Percentiles rank a stretch among this genome's conserved stretches.
Conservation (phyloP, 2,888 invertebrate species). For the Anodontia alba region DNA sequence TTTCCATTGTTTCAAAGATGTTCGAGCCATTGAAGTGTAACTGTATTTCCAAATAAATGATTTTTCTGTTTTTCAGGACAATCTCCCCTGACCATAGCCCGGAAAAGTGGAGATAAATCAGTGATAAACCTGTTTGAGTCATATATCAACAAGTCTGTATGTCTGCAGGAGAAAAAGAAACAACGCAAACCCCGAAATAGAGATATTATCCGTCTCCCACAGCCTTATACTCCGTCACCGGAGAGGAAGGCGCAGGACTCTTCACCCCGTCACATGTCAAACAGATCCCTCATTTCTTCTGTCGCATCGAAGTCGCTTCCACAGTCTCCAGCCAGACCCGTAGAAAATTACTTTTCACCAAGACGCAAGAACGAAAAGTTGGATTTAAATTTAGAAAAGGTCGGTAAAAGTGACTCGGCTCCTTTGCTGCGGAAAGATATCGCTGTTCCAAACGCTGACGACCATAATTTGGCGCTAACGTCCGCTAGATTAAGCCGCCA, state of each 20-base stretch:
- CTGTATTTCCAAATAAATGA: too few species aligned
- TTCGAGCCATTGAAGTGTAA: too few species aligned
- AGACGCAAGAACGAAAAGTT: background rate
- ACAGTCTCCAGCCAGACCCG: background rate
- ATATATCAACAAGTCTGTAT: constrained; percentile 30
- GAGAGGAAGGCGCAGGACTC: constrained; percentile 30
- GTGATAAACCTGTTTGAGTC: constrained; percentile 55
- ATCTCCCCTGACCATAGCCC: constrained; percentile 60
- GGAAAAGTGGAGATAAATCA: constrained; percentile 48
- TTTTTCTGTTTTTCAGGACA: constrained; percentile 55
- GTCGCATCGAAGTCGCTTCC: background rate
- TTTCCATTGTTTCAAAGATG: too few species aligned
- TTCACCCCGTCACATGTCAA: background rate
- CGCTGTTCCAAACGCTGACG: constrained; percentile 26
- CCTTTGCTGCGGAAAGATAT: constrained; percentile 30
- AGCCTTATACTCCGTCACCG: constrained; percentile 53
- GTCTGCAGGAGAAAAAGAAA: constrained; percentile 38
- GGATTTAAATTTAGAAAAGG: background rate
- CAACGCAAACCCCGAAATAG: constrained; percentile 50
- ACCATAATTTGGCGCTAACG: constrained; percentile 46
- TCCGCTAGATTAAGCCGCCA: constrained; percentile 55
- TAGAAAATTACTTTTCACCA: background rate
- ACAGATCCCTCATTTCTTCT: background rate
- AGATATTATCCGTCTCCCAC: constrained; percentile 38
- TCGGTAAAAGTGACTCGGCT: constrained; percentile 39